These are phyloP conservation scores for Phyllotreta striolata DNA, from an alignment of 2,888 invertebrate genomes.

Conservation along the genomic window DNA sequence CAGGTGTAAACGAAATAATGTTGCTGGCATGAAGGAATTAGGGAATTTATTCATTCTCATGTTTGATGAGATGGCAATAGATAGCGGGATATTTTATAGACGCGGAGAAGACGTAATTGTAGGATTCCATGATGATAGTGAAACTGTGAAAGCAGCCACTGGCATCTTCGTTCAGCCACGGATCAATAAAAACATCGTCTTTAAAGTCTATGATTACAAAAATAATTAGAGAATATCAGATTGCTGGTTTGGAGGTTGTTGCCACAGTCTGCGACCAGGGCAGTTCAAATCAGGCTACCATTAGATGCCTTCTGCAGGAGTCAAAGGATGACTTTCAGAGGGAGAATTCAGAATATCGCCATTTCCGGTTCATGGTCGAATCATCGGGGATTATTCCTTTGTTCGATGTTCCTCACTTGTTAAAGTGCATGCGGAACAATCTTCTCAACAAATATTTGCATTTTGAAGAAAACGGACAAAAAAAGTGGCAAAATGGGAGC, in stretches of 20 bases:
- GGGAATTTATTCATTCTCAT: conserved; percentile 6
- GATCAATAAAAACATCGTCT: neutral
- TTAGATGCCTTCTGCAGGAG: neutral
- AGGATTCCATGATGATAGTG: neutral
- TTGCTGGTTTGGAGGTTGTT: conserved; percentile 36
- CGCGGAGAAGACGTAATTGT: conserved; percentile 1
- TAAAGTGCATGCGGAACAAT: conserved; percentile 41
- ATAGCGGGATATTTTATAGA: conserved; percentile 3
- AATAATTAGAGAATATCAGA: conserved; percentile 12
- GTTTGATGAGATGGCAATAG: conserved; percentile 4
- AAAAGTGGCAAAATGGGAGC: conserved; percentile 23
- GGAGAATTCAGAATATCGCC: conserved; percentile 18
- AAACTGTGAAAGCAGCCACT: conserved; percentile 7
- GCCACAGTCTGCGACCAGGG: conserved; percentile 42
- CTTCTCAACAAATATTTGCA: too few species aligned
- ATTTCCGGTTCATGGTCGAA: conserved; percentile 32
- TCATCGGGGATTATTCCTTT: conserved; percentile 33
- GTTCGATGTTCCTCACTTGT: conserved; percentile 37
- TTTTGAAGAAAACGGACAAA: conserved; percentile 9
- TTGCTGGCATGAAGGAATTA: neutral
- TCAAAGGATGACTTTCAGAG: neutral
- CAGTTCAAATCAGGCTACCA: conserved; percentile 24
- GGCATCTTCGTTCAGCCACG: conserved; percentile 3
- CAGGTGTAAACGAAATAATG: too few species aligned
- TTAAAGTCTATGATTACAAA: conserved; percentile 3